Evolutionary conservation across 1,140 invertebrate genomes (phyloP), one percentile per base, ranked within the genome.

Genomic region (Atta texana): DNA sequence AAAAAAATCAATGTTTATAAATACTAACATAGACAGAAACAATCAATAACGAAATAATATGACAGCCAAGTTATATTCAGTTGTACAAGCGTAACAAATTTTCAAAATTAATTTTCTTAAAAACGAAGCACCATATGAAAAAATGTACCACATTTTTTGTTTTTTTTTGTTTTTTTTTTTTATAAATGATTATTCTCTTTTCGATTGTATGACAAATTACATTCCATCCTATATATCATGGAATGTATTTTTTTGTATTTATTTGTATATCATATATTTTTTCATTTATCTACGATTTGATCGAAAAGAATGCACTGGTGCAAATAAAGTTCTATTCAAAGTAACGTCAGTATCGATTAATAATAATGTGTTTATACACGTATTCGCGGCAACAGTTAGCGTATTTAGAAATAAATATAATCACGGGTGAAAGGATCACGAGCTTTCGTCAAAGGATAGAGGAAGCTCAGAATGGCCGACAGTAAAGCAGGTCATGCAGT

Each of bases 401-500:
- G 39, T 31, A 34, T 49, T 74, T 74, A 74, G 55, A 84, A 75
- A 75, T 84, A 51, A 34, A 75, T 84, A 51, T 24, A 84, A 51
- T 74, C 69, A 75, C 55, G 14, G 5, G 16, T 28, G 16, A 5
- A 39, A 84, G 55, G 80, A 84, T 84, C 53, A 82, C 68, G 55
- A 74, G 68, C 12, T 84, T 84, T 24, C 80, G 53, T 24, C 68
- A 82, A 84, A 75, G 80, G 69, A 75, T 34, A n/a, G 28, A 75
- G 80, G 44, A 74, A 84, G 55, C 18, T 24, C 80, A 61, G 69
- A 84, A 84, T 84, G 69, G 55, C 55, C 69, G 80, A n/a, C 39
- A 84, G 69, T 84, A 75, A 75, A 75, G 80, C 69, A 84, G 55
- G 24, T 74, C 39, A 24, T 74, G 14, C 68, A 59, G 80, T 84